Base-by-base conservation (phyloP, 2,888 invertebrate species). In the Luffia ferchaultella region DNA sequence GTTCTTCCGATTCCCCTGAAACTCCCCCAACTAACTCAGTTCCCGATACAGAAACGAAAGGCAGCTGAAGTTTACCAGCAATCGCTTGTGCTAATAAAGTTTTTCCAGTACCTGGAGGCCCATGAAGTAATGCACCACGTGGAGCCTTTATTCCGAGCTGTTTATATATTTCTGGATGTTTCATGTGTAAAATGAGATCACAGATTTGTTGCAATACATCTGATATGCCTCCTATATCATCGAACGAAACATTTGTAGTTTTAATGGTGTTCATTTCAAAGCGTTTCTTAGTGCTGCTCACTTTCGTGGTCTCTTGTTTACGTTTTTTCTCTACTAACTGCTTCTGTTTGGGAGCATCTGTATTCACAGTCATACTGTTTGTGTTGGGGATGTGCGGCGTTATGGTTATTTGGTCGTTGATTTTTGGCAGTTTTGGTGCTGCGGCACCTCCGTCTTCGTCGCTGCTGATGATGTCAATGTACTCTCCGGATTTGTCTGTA, bases 81-180 rank as follows among this genome's bases (percentile, higher is more conserved):
- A 95, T 91, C 1, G 93, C 93, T 66, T 91, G 86, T 0, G 94
- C 95, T 53, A 95, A 64, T 50, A 93, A 79, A 2, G 93, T 93
- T 76, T 95, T 95, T 0, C 98, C 98, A 68, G 96, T 96, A 0
- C 98, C 98, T 0, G 98, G 96, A 1, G 98, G 98, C 0, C 98
- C 98, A 71, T 98, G 97, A 46, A 98, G 80, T 48, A 99, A 76
- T 61, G 98, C 91, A 19, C 97, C 98, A 64, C 95, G 86, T 0
- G 97, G 95, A 42, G 97, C 93, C 56, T 92, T 89, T 49, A 96
- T 89, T 1, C 96, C 96, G 55, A 97, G 83, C 58, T 90, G 87
- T 52, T 86, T 83, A 70, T 95, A 97, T n/a, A 97, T 89, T 70
- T 96, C 93, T 1, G 97, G 95, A 64, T 96, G 93, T 62, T 91